Evolutionary conservation across 2,888 invertebrate genomes (phyloP), one percentile per base, ranked within the genome.

Genomic region (Hemaris fuciformis): DNA sequence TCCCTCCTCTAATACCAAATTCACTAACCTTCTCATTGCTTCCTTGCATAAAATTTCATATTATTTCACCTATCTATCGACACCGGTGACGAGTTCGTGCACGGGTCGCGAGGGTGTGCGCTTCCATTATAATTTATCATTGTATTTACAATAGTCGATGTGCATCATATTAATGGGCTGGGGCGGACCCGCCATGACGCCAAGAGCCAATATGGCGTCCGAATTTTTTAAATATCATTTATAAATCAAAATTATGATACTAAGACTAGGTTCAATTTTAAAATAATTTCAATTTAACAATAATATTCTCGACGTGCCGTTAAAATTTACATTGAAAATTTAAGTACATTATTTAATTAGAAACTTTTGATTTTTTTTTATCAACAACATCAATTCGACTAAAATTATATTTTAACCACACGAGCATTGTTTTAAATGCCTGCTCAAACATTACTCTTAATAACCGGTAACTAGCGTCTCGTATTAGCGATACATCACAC

Each of bases 331-430:
- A 90, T 88, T 89, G 89, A 90, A 89, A 81, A 85, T 88, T 87
- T 92, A 91, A 92, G 91, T 91, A 91, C 91, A 89, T 87, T 89
- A 88, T 69, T 80, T 85, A 85, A 85, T 89, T 88, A 90, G 89
- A 91, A 89, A 91, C 88, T 89, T 91, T 53, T 88, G 84, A 88
- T 88, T 90, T 87, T 83, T 75, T 87, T 87, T 83, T 85, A 53
- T 87, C 72, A 91, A 91, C 91, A 92, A 91, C 91, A 91, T 91
- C 91, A 86, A 91, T 91, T 89, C 85, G 88, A 91, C 91, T 92
- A 91, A 85, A 85, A 85, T 85, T 85, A 86, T 83, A 85, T 84
- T 81, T 79, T 80, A 80, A 79, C 79, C 76, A 53, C 31, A 53
- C 82, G 91, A 91, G 91, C 91, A 85, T 87, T 79, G 82, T 90